phyloP scores from a whole-genome alignment of 1,140 invertebrate species.

The Bombus breviceps region DNA sequence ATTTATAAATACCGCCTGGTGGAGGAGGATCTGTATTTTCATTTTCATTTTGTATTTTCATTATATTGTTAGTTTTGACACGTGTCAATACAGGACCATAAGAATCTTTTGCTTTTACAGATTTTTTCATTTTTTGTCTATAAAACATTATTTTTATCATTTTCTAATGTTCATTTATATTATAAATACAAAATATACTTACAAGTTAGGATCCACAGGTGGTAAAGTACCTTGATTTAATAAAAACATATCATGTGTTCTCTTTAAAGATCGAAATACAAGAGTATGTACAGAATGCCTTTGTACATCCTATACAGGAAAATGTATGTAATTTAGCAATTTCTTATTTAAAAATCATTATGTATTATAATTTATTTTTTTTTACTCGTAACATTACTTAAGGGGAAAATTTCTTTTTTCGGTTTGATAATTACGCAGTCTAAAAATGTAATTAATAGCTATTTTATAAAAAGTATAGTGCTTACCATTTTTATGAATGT shows the following conservation, averaged over 20 bases:
- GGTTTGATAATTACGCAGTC: neutral
- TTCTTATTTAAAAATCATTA: neutral
- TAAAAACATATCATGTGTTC: constrained; percentile 99
- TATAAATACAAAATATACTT: constrained; percentile 76
- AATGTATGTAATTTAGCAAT: neutral
- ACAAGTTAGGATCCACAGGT: constrained; percentile 92
- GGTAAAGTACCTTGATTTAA: constrained; percentile 94
- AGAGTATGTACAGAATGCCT: constrained; percentile 98
- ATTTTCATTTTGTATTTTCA: constrained; percentile 84
- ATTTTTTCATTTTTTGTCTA: constrained; percentile 85
- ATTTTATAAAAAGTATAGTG: neutral
- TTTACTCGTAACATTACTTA: neutral
- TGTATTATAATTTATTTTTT: neutral
- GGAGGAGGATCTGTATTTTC: constrained; percentile 84
- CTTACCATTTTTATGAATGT: constrained; percentile 17
- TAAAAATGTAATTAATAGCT: neutral
- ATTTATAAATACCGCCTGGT: constrained; percentile 78
- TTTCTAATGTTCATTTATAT: neutral
- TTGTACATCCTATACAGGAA: constrained; percentile 89
- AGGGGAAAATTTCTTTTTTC: neutral
- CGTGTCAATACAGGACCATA: constrained; percentile 94
- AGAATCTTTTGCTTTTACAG: constrained; percentile 92
- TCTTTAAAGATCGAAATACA: constrained; percentile 97
- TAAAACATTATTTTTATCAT: constrained; percentile 24
- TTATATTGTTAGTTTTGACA: constrained; percentile 85